A percentile compares a stretch with the other conserved stretches of the same genome.
Conservation (phyloP, 2,113 vertebrate species). For the Amblyornis subalaris region DNA sequence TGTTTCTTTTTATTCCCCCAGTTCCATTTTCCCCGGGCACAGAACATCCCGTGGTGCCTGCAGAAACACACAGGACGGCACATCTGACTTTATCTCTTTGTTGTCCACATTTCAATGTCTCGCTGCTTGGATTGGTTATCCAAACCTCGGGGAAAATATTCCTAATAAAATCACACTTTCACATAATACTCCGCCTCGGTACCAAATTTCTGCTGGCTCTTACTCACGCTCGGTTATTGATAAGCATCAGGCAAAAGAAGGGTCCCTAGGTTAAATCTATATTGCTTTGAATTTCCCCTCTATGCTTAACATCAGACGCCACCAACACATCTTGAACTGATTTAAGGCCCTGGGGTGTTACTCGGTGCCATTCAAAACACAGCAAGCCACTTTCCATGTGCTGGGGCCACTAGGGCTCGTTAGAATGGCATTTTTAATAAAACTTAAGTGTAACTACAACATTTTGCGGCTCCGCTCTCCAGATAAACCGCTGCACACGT, state of each 20-base stretch:
- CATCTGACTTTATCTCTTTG: constrained; percentile 4
- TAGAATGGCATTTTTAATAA: constrained; percentile 74
- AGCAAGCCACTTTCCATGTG: constrained; percentile 68
- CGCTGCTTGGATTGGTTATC: background rate
- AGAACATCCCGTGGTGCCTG: background rate
- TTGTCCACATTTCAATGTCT: background rate
- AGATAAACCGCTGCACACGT: constrained; percentile 30
- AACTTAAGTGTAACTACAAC: constrained; percentile 53
- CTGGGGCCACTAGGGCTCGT: constrained; percentile 63
- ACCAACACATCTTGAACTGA: constrained; percentile 71
- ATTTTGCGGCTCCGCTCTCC: constrained; percentile 27
- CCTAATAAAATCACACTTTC: constrained; percentile 5
- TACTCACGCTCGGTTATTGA: background rate
- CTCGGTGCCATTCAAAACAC: constrained; percentile 62
- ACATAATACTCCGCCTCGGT: background rate
- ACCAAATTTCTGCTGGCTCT: constrained; percentile 6
- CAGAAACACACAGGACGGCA: background rate
- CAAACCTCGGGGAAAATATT: background rate
- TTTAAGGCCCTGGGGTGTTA: constrained; percentile 65
- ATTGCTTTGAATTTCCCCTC: constrained; percentile 66
- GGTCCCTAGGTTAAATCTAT: constrained; percentile 52
- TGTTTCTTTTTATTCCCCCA: background rate
- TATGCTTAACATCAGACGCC: constrained; percentile 64
- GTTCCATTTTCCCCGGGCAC: background rate
- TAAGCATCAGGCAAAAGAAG: constrained; percentile 57